Percentiles rank a stretch among this genome's conserved stretches.
phyloP scores from a whole-genome alignment of 1,140 invertebrate species.

The Temnothorax nylanderi region DNA sequence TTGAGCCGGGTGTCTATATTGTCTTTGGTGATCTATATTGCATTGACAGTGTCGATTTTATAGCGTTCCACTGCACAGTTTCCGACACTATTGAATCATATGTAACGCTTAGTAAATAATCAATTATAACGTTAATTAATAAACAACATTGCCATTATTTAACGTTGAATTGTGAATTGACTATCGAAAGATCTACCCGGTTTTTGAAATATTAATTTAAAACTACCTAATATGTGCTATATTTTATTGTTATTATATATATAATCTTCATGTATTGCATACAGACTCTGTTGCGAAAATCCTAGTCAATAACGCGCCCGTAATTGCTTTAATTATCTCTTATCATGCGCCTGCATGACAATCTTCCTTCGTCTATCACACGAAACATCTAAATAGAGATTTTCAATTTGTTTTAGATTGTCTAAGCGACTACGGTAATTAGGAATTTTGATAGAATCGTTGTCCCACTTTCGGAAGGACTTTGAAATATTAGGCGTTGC shows the following conservation, averaged over 20 bases:
- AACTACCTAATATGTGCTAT: constrained; percentile 16
- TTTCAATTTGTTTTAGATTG: constrained; percentile 49
- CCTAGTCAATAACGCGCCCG: background rate
- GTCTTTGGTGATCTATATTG: constrained; percentile 1
- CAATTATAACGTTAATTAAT: constrained; percentile 37
- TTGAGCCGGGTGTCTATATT: constrained; percentile 11
- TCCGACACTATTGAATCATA: background rate
- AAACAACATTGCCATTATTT: constrained; percentile 38
- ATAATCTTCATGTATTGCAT: constrained; percentile 19
- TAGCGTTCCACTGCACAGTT: constrained; percentile 37
- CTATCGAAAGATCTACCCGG: constrained; percentile 28
- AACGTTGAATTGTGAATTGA: constrained; percentile 28
- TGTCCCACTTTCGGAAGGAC: background rate
- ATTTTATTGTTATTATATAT: constrained; percentile 23
- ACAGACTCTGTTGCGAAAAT: constrained; percentile 6
- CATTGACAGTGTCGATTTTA: constrained; percentile 33
- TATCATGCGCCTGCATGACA: background rate
- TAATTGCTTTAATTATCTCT: constrained; percentile 13
- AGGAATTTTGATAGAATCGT: constrained; percentile 12
- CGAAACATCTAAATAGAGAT: constrained; percentile 42
- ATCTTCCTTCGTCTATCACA: constrained; percentile 31
- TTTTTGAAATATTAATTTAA: constrained; percentile 22
- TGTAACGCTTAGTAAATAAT: constrained; percentile 38
- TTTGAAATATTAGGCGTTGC: constrained; percentile 13
- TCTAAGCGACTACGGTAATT: constrained; percentile 32